Evolutionary conservation across 2,797 vertebrate genomes (phyloP), one percentile per base, ranked within the genome.

Genomic region (Neosilurus mollespiculum): DNA sequence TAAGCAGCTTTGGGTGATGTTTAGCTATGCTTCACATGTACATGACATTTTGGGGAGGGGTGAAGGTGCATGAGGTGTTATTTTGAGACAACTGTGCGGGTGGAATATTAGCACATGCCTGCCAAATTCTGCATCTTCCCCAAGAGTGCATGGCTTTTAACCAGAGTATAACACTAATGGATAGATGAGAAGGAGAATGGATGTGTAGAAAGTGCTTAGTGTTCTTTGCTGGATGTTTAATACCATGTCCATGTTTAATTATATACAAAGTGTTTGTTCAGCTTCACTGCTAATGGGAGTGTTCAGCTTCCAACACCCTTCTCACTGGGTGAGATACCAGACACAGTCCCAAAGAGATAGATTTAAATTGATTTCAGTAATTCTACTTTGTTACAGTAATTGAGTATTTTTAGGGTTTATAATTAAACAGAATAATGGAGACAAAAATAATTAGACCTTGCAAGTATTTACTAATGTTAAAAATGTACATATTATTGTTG

Each of bases 161-260:
- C 70, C 58, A 22, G 71, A 30, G 26, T 62, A 43, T 1, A 24
- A 85, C 54, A 80, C 81, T 37, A 84, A 71, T 78, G 81, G 69
- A 84, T 81, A 62, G 71, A 82, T 87, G 87, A 89, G 87, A 85
- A 2, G 86, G 78, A 81, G 77, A 72, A 76, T 61, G 53, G 26
- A 78, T 69, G 53, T 20, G 20, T 43, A 10, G 26, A 5, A 22
- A 12, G 20, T 9, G 16, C 10, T 49, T 22, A 51, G 37, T 61
- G n/a, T 24, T 66, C n/a, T 30, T 37, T 65, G n/a, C 34, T 18
- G 20, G 1, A 37, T 80, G 49, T 56, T 54, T 30, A 34, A 30
- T 30, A 54, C 4, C 37, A 43, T 26, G 24, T 79, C n/a, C 24
- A 20, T 79, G 37, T 22, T 53, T 66, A 9, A 54, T 66, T 65